Evolutionary conservation across 2,797 vertebrate genomes (phyloP).

Genomic region (Tenualosa ilisha): DNA sequence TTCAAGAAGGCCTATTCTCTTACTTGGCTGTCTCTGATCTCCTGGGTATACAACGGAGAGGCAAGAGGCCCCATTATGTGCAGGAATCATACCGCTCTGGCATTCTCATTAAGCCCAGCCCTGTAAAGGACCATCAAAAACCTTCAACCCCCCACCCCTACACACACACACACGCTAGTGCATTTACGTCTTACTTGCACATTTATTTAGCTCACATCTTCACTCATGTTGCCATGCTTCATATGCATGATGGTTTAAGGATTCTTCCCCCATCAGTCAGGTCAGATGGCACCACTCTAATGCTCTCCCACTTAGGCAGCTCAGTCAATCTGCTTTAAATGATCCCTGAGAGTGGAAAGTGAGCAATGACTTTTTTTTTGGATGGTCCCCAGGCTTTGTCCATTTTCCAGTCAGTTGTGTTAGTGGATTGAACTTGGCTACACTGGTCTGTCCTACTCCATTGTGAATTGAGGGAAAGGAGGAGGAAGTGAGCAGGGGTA

Average conservation of each 20-base stretch:
- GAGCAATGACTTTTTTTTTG: not conserved
- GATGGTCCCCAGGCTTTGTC: not conserved
- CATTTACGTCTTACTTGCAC: not conserved
- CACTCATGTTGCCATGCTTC: not conserved
- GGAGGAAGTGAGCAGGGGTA: not conserved
- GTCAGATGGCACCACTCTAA: not conserved
- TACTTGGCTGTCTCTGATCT: slow-evolving; percentile 43
- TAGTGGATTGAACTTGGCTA: not conserved
- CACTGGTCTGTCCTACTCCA: not conserved
- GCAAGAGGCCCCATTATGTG: slow-evolving; percentile 16
- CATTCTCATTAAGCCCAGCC: slow-evolving; percentile 41
- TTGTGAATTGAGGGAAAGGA: not conserved
- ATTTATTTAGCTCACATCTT: not conserved
- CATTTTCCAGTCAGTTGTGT: not conserved
- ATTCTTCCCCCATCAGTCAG: not conserved
- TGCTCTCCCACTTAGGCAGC: not conserved
- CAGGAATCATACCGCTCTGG: slow-evolving; percentile 35
- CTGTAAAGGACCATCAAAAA: slow-evolving; percentile 9
- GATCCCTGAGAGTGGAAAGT: not conserved
- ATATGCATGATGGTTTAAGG: not conserved
- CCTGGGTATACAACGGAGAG: slow-evolving; percentile 20
- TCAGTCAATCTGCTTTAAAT: not conserved
- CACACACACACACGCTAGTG: not conserved
- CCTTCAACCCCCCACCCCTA: not conserved
- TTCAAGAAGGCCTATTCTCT: slow-evolving; percentile 32